Percentiles rank a stretch among this genome's conserved stretches.
Evolutionary conservation across 2,888 invertebrate species (phyloP).

Genomic region (Coelinius sp.): DNA sequence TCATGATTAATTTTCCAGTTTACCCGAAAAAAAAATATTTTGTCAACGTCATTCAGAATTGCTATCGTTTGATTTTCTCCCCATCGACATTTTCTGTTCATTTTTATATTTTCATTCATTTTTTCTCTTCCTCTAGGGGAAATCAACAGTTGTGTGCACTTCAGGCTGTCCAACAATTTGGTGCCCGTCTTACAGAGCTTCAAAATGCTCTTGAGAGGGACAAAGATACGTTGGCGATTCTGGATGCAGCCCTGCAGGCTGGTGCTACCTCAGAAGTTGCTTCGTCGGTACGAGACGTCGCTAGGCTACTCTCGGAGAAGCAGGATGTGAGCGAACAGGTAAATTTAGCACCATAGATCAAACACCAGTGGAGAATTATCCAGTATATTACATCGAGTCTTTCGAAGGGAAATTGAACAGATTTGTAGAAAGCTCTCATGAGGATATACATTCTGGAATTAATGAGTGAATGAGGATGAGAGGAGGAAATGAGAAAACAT

Average conservation of each 20-base stretch:
- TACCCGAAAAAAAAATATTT: not conserved
- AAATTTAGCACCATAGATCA: not conserved
- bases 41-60: not conserved
- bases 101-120: no score
- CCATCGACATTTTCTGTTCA: no score
- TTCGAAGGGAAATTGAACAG: constrained; percentile 30
- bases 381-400: not conserved
- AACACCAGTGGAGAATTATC: constrained; percentile 11
- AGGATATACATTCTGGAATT: constrained; percentile 29
- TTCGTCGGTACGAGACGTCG: constrained; percentile 74
- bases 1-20: constrained; percentile 31
- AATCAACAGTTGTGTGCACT: constrained; percentile 81
- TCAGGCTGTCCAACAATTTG: constrained; percentile 83
- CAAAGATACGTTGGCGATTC: constrained; percentile 74
- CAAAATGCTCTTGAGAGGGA: constrained; percentile 84
- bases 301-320: constrained; percentile 74
- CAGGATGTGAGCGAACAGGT: constrained; percentile 65
- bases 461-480: not conserved
- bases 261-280: constrained; percentile 72
- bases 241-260: constrained; percentile 72
- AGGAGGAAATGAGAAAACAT: constrained; percentile 11
- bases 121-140: constrained; percentile 72
- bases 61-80: not conserved
- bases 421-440: constrained; percentile 25
- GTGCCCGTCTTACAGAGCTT: constrained; percentile 82